Base-by-base conservation (phyloP, 2,888 invertebrate genomes). In the Hesperia comma region DNA sequence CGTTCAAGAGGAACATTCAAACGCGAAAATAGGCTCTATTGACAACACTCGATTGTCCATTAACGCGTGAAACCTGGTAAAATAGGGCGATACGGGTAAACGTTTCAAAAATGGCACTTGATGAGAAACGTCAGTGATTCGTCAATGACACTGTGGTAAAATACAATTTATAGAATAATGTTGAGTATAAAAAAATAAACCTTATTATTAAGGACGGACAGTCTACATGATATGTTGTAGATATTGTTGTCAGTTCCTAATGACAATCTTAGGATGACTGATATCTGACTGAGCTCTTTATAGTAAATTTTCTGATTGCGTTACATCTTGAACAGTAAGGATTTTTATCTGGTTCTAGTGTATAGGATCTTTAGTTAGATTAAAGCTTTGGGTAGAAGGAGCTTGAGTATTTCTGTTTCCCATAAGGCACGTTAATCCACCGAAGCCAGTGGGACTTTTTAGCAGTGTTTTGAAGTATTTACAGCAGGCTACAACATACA, bases 41-140 rank as follows among this genome's bases (percentile, higher is more conserved):
- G 58, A 46, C 41, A 53, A 53, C 43, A 63, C 19, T 2, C 7
- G 26, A 63, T 55, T 19, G 55, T 43, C 33, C 32, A 46, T 55
- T 43, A 55, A 55, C 41, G 63, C 33, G 43, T 46, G 8, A 46
- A 63, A 56, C 46, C 33, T 12, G 46, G 46, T 10, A 37, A 56
- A 21, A n/a, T 56, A 26, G 33, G 37, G 63, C 21, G 63, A 63
- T 56, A 56, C 37, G 63, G 56, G 32, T 14, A 37, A 56, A 63
- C 49, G 46, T 32, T 63, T 49, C 63, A 56, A 56, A 61, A 63
- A 63, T 40, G 63, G 56, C 63, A 56, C 56, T 63, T 63, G 56
- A 63, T 63, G 63, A 63, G 63, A 56, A 63, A 56, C 49, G 56
- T 63, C 63, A 33, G 56, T 46, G 33, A 63, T 56, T 63, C 63